Evolutionary conservation across 2,797 vertebrate genomes (phyloP).

Genomic region (Macrochelys suwanniensis): DNA sequence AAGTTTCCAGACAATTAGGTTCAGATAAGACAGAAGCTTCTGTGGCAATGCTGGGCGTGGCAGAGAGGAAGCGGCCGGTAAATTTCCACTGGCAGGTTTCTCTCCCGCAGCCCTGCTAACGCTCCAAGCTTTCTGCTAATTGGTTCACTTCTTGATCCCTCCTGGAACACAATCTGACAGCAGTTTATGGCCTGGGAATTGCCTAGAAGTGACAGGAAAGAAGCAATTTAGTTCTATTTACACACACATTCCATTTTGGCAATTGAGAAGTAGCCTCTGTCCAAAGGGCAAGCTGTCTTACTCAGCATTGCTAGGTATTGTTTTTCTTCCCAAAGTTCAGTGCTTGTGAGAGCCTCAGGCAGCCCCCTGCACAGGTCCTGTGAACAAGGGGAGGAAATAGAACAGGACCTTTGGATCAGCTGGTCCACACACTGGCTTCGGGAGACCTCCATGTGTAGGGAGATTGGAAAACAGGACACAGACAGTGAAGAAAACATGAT

Average conservation of each 20-base stretch:
- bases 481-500: too few species aligned
- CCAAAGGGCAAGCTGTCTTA: not conserved
- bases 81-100: conserved; percentile 61
- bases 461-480: not conserved
- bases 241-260: not conserved
- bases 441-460: not conserved
- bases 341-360: not conserved
- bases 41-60: not conserved
- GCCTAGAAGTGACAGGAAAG: conserved; percentile 12
- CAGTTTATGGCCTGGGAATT: conserved; percentile 31
- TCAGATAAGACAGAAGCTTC: not conserved
- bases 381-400: not conserved
- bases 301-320: not conserved
- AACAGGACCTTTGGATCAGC: not conserved
- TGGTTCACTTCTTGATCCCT: conserved; percentile 20
- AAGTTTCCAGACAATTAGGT: not conserved
- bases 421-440: too few species aligned
- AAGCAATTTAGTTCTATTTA: not conserved
- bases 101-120: conserved; percentile 41
- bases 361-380: not conserved
- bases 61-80: conserved; percentile 26
- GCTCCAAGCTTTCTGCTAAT: not conserved
- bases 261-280: not conserved
- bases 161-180: conserved; percentile 25
- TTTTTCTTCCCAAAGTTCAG: not conserved